Base-by-base conservation (phyloP, 2,888 invertebrate genomes). In the Acrobasis repandana region DNA sequence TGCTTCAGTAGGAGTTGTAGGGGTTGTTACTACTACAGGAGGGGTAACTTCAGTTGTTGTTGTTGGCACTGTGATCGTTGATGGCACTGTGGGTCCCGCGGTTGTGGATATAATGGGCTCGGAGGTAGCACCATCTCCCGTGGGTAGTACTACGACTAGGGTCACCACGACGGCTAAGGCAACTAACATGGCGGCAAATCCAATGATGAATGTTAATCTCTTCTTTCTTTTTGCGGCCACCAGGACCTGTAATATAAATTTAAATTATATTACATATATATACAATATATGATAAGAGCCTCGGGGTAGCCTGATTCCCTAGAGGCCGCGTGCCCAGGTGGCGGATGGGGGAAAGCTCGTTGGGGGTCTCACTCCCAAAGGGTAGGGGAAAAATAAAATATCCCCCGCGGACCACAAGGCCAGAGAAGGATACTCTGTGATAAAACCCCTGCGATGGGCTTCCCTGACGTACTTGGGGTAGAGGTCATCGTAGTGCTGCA, bases 141-240 rank as follows among this genome's bases (percentile, higher is more conserved):
- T 85, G 0, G 93, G 90, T 0, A 95, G 77, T 9, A 94, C 82
- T 9, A 95, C 93, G 14, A 93, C 90, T 14, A 95, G 88, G 0
- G 94, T 90, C 38, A 95, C 86, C n/a, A 95, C 88, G 8, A 95
- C 88, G 9, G 93, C 95, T 49, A 95, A 81, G 0, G 93, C 90
- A 20, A 93, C 85, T 56, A 94, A 74, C 74, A 94, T 88, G 11
- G 90, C 93, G 52, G 94, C 83, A 14, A 93, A 92, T 28, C 94
- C 93, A 63, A 93, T 89, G 50, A 94, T 80, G 68, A 94, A 93
- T 62, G 93, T 93, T 68, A 92, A 82, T 74, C 92, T 91, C 83
- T 93, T 90, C 71, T 90, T 91, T 73, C 92, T 81, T 77, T 93
- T 93, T 69, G 91, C 91, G 56, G 93, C 90, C 68, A 95, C 93